Conservation (phyloP, 1,140 invertebrate genomes). For the Chironomus striatipennis region DNA sequence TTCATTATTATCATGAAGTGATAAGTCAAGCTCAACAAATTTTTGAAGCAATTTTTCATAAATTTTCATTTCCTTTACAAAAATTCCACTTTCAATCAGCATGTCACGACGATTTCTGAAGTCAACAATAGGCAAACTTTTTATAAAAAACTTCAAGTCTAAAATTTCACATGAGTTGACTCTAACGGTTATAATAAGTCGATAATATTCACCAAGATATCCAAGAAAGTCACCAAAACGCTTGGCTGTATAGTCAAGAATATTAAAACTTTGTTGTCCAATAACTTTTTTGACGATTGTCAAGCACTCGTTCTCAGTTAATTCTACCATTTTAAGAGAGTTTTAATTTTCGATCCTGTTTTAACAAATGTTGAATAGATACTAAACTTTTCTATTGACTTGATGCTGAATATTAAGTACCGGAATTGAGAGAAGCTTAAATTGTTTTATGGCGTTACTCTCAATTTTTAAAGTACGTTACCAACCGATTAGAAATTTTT, state of each 20-base stretch:
- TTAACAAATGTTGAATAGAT: too few species aligned
- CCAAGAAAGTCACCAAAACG: not conserved
- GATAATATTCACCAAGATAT: conserved; percentile 20
- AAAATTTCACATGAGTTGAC: not conserved
- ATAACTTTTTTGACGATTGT: not conserved
- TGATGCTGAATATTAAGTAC: too few species aligned
- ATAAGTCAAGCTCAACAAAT: not conserved
- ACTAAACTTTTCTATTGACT: too few species aligned
- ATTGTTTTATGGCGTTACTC: too few species aligned
- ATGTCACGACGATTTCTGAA: not conserved
- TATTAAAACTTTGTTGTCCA: not conserved
- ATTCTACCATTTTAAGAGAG: not conserved
- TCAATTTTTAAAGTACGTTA: too few species aligned
- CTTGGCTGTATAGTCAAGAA: not conserved
- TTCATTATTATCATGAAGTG: not conserved
- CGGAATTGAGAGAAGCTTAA: too few species aligned
- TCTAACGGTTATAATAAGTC: not conserved
- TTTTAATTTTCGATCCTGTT: too few species aligned
- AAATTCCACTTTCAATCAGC: not conserved
- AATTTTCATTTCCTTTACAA: not conserved
- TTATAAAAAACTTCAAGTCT: not conserved
- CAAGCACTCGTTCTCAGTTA: not conserved
- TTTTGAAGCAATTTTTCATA: not conserved
- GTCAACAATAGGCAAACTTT: not conserved
- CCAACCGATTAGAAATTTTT: too few species aligned